A percentile compares a stretch with the other conserved stretches of the same genome.
phyloP scores from a whole-genome alignment of 2,113 vertebrate species.

The Ursus arctos region DNA sequence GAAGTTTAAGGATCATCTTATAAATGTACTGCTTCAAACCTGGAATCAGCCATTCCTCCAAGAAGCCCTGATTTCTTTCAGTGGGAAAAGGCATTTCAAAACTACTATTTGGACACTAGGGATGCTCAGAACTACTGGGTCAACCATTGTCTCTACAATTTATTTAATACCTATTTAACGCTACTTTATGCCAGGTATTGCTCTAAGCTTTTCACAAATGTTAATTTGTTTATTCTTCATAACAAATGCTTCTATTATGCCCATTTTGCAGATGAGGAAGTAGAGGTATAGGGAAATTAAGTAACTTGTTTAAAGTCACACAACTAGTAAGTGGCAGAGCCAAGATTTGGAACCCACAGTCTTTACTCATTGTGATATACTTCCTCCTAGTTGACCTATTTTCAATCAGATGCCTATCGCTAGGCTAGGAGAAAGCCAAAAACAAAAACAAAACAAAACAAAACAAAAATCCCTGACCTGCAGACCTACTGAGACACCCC shows the following conservation, averaged over 20 bases:
- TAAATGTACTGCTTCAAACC: neutral
- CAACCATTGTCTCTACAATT: conserved; percentile 55
- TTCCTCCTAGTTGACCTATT: neutral
- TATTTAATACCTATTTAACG: neutral
- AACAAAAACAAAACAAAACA: neutral
- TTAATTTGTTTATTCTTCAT: conserved; percentile 17
- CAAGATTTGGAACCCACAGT: neutral
- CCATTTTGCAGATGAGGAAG: conserved; percentile 44
- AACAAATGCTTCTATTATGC: conserved; percentile 25
- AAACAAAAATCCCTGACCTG: neutral
- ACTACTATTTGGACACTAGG: neutral
- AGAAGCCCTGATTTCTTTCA: conserved; percentile 3
- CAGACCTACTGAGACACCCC: neutral
- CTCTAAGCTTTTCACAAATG: conserved; percentile 29
- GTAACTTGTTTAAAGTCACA: neutral
- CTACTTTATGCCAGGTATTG: neutral
- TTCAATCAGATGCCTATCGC: neutral
- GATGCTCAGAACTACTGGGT: neutral
- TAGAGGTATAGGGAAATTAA: conserved; percentile 32
- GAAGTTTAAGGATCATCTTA: conserved; percentile 39
- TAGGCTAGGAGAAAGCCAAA: neutral
- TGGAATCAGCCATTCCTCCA: neutral
- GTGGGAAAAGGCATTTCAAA: neutral
- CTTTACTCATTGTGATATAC: neutral
- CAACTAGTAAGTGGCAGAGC: neutral